Conservation (phyloP, 2,888 invertebrate genomes). For the Epistrophe grossulariae region DNA sequence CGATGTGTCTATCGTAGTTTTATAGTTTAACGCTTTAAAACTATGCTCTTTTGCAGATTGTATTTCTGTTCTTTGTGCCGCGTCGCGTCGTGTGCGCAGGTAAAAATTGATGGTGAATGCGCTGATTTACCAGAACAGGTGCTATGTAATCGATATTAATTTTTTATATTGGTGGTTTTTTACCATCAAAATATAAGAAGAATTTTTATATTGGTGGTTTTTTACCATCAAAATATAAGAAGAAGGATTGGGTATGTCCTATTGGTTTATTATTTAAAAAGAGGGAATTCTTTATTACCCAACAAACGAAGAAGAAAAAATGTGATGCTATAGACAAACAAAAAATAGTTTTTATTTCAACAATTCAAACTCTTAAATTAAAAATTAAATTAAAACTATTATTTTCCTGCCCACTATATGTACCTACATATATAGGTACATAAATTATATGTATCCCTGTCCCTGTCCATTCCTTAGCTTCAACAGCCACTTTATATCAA, state of each 20-base stretch:
- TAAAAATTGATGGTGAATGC: not conserved
- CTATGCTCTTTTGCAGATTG: constrained; percentile 47
- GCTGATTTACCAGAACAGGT: not conserved
- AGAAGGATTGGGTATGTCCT: too few species aligned
- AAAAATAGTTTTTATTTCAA: not conserved
- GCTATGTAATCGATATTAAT: constrained; percentile 2
- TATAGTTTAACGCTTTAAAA: constrained; percentile 38
- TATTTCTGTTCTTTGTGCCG: constrained; percentile 33
- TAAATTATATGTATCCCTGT: not conserved
- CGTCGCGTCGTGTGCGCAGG: not conserved
- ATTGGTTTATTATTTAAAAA: too few species aligned
- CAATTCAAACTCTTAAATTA: not conserved
- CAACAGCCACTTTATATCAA: not conserved
- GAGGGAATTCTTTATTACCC: too few species aligned
- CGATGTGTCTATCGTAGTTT: constrained; percentile 37
- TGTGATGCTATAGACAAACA: too few species aligned
- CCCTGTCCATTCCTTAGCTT: not conserved
- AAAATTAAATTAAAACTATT: not conserved
- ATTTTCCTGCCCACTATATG: not conserved
- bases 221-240: too few species aligned
- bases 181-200: not conserved
- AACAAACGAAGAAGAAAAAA: too few species aligned
- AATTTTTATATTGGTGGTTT: too few species aligned
- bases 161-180: not conserved
- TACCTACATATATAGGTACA: too few species aligned